Conservation (phyloP, 2,797 vertebrate genomes). For the Mormyrus hasselquistii region DNA sequence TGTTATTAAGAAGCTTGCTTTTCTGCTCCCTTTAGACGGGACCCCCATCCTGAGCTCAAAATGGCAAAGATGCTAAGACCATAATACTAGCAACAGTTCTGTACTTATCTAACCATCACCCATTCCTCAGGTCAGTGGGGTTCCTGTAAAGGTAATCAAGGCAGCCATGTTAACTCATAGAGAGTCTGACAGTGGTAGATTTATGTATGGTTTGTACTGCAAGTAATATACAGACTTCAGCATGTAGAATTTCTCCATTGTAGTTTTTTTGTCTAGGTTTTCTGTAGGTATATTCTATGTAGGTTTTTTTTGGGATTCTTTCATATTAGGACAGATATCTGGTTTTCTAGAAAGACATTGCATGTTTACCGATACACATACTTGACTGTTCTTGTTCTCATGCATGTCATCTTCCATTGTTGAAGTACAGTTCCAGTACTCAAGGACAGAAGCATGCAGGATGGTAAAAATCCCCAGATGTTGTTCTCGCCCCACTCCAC, state of each 20-base stretch:
- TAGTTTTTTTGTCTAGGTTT: background rate
- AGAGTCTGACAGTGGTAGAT: background rate
- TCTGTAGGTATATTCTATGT: background rate
- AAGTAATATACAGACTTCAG: background rate
- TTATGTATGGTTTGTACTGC: background rate
- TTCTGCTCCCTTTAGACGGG: background rate
- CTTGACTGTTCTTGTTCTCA: background rate
- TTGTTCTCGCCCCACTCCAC: background rate
- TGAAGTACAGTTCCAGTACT: background rate
- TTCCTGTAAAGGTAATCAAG: background rate
- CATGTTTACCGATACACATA: background rate
- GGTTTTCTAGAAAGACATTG: background rate
- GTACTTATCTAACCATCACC: background rate
- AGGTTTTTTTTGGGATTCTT: background rate
- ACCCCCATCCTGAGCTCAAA: background rate
- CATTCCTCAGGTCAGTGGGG: background rate
- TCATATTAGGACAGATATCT: background rate
- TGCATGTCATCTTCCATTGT: background rate
- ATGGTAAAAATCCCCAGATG: background rate
- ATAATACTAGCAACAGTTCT: background rate
- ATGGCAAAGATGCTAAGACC: background rate
- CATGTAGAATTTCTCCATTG: background rate
- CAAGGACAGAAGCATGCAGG: background rate
- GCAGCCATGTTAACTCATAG: background rate
- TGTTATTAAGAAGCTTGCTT: background rate